Percentiles rank a stretch among this genome's conserved stretches.
These are phyloP conservation scores for Tenthredo distinguenda DNA, from an alignment of 2,888 invertebrate species.

Conservation along the genomic window DNA sequence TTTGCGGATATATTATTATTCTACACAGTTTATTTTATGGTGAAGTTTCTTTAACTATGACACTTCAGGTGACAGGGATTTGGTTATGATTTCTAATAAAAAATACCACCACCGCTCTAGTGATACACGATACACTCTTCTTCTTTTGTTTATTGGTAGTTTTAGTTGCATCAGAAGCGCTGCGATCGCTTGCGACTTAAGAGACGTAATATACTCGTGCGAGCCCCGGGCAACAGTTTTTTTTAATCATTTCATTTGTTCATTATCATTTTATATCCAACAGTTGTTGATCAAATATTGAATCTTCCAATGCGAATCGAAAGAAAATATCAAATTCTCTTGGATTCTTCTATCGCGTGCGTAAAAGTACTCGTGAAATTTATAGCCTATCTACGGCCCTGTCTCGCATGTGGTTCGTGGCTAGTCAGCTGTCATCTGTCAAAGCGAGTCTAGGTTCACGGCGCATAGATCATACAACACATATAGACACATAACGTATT, in stretches of 20 bases:
- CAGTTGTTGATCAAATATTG: neutral
- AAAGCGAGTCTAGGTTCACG: constrained; percentile 45
- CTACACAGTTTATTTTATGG: neutral
- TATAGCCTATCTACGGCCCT: neutral
- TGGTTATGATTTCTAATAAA: constrained; percentile 13
- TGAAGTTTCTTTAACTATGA: neutral
- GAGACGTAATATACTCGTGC: neutral
- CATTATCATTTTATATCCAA: neutral
- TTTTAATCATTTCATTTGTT: neutral
- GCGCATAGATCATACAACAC: neutral
- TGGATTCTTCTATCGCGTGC: neutral
- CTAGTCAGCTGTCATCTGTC: constrained; percentile 56
- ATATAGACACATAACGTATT: neutral
- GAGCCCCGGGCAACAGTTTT: neutral
- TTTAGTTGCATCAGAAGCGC: neutral
- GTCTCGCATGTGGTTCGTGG: constrained; percentile 41
- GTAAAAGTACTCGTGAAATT: neutral
- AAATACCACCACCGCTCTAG: constrained; percentile 1
- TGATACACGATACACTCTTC: neutral
- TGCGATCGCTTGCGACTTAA: neutral
- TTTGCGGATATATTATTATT: neutral
- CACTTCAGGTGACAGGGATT: constrained; percentile 20
- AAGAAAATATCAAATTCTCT: neutral
- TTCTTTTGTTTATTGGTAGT: neutral
- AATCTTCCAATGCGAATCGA: neutral